Evolutionary conservation across 2,888 invertebrate genomes (phyloP).

Genomic region (Cheilosia scutellata): DNA sequence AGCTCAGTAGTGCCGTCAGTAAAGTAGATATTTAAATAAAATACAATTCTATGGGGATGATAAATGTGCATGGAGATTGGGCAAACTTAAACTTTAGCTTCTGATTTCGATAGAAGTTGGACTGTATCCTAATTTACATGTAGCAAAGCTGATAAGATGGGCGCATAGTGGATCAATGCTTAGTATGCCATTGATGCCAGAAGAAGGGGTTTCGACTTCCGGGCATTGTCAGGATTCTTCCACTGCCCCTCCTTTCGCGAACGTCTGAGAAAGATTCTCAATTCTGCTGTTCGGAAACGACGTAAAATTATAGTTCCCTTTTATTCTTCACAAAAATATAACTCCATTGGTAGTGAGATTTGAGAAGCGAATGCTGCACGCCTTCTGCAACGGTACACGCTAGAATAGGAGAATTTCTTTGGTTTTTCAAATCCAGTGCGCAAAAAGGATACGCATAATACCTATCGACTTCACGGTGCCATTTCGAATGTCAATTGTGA

Average conservation of each 20-base stretch:
- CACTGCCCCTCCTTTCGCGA: no score
- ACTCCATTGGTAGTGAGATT: no score
- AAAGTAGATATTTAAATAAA: constrained; percentile 25
- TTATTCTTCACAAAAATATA: no score
- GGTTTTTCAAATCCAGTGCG: constrained; percentile 51
- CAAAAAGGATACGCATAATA: constrained; percentile 17
- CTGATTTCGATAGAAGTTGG: background rate
- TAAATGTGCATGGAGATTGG: constrained; percentile 1
- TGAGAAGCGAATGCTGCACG: no score
- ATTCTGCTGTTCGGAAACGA: no score
- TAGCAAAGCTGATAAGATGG: background rate
- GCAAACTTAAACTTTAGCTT: constrained; percentile 12
- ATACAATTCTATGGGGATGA: constrained; percentile 26
- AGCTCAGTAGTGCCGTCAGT: constrained; percentile 14
- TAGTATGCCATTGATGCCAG: no score
- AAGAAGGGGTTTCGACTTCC: no score
- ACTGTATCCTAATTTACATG: background rate
- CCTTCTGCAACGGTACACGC: no score
- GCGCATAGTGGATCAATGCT: no score
- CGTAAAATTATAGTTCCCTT: no score
- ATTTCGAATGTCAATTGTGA: constrained; percentile 69
- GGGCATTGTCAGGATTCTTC: no score
- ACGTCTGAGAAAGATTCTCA: no score
- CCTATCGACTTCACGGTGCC: constrained; percentile 65
- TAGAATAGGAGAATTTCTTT: constrained; percentile 10